Percentiles rank a stretch among this genome's conserved stretches.
phyloP scores from a whole-genome alignment of 1,140 invertebrate species.

The Ceratina australensis region DNA sequence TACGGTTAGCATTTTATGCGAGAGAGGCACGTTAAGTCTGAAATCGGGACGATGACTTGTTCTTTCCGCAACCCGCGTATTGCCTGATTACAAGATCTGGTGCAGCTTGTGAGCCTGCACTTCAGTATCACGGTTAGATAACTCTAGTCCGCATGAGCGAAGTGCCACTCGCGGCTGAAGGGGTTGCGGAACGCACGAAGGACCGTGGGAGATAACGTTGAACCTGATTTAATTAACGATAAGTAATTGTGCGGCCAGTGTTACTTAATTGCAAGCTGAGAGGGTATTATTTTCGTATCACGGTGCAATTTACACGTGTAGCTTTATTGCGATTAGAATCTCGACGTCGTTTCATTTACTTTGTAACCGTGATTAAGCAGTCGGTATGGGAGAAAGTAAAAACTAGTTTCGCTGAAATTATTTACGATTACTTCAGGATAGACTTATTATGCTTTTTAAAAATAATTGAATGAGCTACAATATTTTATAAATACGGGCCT shows the following conservation, averaged over 20 bases:
- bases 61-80: background rate
- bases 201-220: conserved; percentile 32
- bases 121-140: background rate
- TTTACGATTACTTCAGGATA: too few species aligned
- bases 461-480: too few species aligned
- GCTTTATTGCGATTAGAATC: conserved; percentile 43
- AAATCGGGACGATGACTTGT: background rate
- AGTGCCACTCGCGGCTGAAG: background rate
- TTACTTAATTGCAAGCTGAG: conserved; percentile 45
- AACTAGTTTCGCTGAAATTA: background rate
- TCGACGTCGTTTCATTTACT: background rate
- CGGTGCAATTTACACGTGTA: conserved; percentile 40
- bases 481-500: too few species aligned
- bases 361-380: conserved; percentile 3
- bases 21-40: background rate
- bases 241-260: conserved; percentile 54
- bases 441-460: too few species aligned
- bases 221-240: conserved; percentile 64
- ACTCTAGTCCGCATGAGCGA: background rate
- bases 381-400: too few species aligned
- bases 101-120: background rate
- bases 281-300: conserved; percentile 37
- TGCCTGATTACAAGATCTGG: conserved; percentile 7
- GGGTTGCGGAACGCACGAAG: conserved; percentile 27
- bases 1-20: background rate